Evolutionary conservation across 2,888 invertebrate genomes (phyloP), one percentile per base, ranked within the genome.

Genomic region (Elegia similella): DNA sequence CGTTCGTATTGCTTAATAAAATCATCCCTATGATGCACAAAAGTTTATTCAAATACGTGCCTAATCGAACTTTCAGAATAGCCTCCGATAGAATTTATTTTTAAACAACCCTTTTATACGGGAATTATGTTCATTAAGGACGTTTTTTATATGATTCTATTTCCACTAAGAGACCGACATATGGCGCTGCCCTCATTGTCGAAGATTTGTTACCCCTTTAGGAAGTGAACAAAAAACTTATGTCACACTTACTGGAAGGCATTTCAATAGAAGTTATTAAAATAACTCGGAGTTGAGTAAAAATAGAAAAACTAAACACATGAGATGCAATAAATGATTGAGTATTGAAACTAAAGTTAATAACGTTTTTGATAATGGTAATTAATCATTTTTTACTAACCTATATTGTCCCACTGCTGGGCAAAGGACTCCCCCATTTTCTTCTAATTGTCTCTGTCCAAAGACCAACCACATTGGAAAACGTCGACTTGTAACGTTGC

Each of bases 71-170:
- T 8, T 48, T 10, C 69, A 78, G 82, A 86, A 86, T 87, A 84
- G 50, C 72, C 59, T 56, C 65, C 58, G 59, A 38, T 48, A 17
- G 34, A 61, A 72, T 84, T 84, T 86, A 87, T 89, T 90, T 77
- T 86, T 85, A 85, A 80, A 77, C 80, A 87, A 86, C 89, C 90
- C 89, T 88, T 90, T 89, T 86, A 88, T 86, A 87, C 73, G 75
- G 82, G 84, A 87, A 90, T 89, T 86, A 87, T 74, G 86, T 88
- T 89, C 88, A 90, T 91, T 91, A 90, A 80, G 82, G 67, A 75
- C 59, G 69, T 75, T 86, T 88, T 89, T 89, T 86, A 81, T 84
- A 80, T 69, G 76, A 73, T 80, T 86, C 88, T 90, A 89, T 84
- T 82, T 80, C 64, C 66, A 80, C 72, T 68, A 62, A 65, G 69